phyloP scores from a whole-genome alignment of 2,113 vertebrate genomes.

The Martes martes region DNA sequence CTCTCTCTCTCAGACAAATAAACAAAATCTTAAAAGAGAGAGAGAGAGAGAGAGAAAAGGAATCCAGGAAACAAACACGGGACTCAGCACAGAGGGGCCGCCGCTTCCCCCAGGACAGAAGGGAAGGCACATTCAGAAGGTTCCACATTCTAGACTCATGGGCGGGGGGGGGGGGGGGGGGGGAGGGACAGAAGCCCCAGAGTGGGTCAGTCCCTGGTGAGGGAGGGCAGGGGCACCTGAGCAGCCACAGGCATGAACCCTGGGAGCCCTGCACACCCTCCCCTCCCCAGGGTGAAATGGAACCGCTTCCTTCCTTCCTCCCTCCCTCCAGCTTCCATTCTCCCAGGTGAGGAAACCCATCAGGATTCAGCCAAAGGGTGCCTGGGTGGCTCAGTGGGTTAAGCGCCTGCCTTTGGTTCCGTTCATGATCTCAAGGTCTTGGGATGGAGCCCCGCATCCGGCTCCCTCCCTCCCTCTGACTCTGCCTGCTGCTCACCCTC shows the following conservation, averaged over 20 bases:
- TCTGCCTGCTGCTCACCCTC: no score
- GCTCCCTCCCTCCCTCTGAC: no score
- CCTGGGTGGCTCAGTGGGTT: no score
- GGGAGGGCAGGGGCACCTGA: not conserved
- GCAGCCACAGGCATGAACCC: not conserved
- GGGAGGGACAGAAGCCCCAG: not conserved
- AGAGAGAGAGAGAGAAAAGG: not conserved
- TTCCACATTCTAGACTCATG: not conserved
- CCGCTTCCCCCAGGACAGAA: not conserved
- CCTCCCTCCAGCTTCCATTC: not conserved
- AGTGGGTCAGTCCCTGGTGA: not conserved
- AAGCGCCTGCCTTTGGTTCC: no score
- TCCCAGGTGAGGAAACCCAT: not conserved
- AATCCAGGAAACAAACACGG: not conserved
- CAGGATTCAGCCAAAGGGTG: not conserved
- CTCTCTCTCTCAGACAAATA: not conserved
- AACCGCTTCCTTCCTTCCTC: not conserved
- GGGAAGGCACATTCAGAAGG: not conserved
- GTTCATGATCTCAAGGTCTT: no score
- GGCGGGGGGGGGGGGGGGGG: no score
- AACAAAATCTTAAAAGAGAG: not conserved
- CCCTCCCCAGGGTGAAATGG: not conserved
- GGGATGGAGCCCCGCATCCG: rapidly evolving
- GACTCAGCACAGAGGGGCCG: not conserved
- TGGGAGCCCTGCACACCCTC: not conserved